phyloP scores from a whole-genome alignment of 2,888 invertebrate species.

The Ormyrus rosae region DNA sequence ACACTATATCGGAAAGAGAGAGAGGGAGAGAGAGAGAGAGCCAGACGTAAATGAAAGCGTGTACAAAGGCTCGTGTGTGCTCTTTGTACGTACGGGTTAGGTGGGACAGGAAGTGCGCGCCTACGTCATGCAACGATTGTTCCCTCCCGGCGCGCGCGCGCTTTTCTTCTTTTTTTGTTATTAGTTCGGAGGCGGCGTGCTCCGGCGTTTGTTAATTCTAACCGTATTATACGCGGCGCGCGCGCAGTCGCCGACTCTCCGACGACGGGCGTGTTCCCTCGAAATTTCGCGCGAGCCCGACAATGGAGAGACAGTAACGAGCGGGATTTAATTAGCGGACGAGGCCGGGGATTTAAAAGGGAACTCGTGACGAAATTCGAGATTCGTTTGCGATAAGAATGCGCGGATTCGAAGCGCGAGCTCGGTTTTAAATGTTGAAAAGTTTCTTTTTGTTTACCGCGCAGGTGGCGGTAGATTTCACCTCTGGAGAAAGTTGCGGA shows the following conservation, averaged over 20 bases:
- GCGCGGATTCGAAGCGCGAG: too few relatives aligned
- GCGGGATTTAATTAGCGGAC: too few relatives aligned
- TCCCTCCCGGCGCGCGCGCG: slow-evolving; percentile 8
- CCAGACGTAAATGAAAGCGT: slow-evolving; percentile 1
- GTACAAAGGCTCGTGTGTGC: slow-evolving; percentile 28
- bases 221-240: neutral
- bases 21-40: slow-evolving; percentile 8
- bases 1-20: slow-evolving; percentile 8
- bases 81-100: slow-evolving; percentile 41
- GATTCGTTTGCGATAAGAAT: too few relatives aligned
- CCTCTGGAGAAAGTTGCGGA: too few relatives aligned
- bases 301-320: too few relatives aligned
- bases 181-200: slow-evolving; percentile 40
- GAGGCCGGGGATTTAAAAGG: too few relatives aligned
- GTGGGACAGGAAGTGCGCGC: slow-evolving; percentile 60
- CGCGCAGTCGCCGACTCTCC: neutral
- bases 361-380: too few relatives aligned
- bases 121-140: slow-evolving; percentile 60
- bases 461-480: too few relatives aligned
- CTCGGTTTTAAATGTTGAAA: too few relatives aligned
- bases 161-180: slow-evolving; percentile 23
- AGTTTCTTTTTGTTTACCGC: too few relatives aligned
- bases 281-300: too few relatives aligned
- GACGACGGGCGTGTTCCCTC: too few relatives aligned
- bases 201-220: slow-evolving; percentile 7